These are phyloP conservation scores for Nemopilema nomurai DNA, from an alignment of 30 jellyfish, hydroid and myxozoan species.

Conservation along the genomic window DNA sequence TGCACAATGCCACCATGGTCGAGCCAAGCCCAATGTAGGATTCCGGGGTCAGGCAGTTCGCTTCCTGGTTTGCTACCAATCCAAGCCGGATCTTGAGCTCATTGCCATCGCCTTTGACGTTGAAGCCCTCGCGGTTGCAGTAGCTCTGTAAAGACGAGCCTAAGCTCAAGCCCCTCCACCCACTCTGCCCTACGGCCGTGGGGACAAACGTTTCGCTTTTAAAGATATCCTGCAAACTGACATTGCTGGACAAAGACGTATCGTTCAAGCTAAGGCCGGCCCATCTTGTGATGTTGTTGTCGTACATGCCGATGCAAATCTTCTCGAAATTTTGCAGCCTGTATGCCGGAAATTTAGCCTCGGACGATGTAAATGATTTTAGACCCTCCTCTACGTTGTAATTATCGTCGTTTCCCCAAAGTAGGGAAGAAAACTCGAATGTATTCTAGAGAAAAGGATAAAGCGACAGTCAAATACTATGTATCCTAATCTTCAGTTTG, in stretches of 20 bases:
- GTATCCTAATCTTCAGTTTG: too few species aligned
- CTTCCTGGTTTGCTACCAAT: conserved; percentile 6
- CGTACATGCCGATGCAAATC: conserved; percentile 19
- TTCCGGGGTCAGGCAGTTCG: conserved; percentile 26
- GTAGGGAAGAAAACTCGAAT: not conserved
- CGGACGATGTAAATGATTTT: not conserved
- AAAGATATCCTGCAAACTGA: not conserved
- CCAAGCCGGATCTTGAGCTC: conserved; percentile 12
- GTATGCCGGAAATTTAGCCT: conserved; percentile 30
- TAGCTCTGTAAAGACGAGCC: conserved; percentile 24
- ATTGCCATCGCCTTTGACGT: conserved; percentile 5
- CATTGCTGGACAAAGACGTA: not conserved
- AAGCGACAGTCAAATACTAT: too few species aligned
- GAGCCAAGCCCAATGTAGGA: conserved; percentile 35
- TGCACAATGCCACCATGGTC: not conserved
- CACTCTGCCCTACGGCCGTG: not conserved
- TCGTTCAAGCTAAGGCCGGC: not conserved
- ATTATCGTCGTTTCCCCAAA: conserved; percentile 10
- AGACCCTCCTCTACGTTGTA: conserved; percentile 28
- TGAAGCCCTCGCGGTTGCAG: conserved; percentile 49
- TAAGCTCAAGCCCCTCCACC: conserved; percentile 10
- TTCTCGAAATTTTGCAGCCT: not conserved
- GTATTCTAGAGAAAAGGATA: not conserved
- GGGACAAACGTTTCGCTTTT: not conserved
- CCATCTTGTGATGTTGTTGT: not conserved